Conservation (phyloP, 2,888 invertebrate genomes). For the Amphipyra tragopoginis region DNA sequence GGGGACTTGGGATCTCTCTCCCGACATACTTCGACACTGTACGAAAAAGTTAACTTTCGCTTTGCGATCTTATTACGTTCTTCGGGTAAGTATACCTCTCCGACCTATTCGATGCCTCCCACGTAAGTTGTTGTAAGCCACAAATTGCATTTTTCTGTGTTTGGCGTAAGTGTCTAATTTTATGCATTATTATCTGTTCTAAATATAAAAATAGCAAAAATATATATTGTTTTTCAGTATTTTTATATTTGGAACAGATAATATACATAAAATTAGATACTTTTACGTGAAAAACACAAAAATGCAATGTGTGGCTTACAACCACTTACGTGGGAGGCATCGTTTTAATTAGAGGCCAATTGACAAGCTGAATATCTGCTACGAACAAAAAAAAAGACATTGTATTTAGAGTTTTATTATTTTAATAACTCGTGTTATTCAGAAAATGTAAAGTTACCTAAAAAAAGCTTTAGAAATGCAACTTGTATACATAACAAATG, state of each 20-base stretch:
- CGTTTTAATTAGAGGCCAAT: slow-evolving; percentile 5
- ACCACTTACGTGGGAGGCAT: no score
- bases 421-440: slow-evolving; percentile 13
- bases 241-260: no score
- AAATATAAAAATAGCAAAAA: no score
- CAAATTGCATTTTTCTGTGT: no score
- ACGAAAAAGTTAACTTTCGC: slow-evolving; percentile 27
- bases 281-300: no score
- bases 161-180: no score
- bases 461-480: slow-evolving; percentile 35
- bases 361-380: slow-evolving; percentile 29
- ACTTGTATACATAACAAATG: slow-evolving; percentile 29
- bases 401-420: slow-evolving; percentile 8
- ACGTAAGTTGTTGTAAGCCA: no score
- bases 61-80: slow-evolving; percentile 22
- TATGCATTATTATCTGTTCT: no score
- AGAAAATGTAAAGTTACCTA: slow-evolving; percentile 11
- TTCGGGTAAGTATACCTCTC: slow-evolving; percentile 22
- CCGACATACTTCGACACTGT: slow-evolving; percentile 14
- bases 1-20: slow-evolving; percentile 1
- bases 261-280: no score
- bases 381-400: slow-evolving; percentile 9
- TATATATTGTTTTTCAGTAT: no score
- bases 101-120: no score
- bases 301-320: no score